Evolutionary conservation across 30 jellyfish, hydroid and myxozoan species (phyloP).

Genomic region (Turritopsis rubra): DNA sequence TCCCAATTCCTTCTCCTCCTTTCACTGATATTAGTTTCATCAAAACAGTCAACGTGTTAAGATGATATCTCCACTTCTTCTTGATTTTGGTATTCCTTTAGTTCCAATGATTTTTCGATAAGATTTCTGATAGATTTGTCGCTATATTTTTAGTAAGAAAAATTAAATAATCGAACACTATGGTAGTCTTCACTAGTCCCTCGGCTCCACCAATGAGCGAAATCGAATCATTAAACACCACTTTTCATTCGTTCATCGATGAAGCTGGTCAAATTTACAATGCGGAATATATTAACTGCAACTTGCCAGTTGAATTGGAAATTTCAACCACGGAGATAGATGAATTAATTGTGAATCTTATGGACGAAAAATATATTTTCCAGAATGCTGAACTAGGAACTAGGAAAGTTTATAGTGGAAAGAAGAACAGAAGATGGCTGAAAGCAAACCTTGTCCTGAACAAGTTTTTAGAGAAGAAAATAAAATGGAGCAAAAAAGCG

Average conservation of each 20-base stretch:
- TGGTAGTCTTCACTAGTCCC: background rate
- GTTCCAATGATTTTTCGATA: too few relatives aligned
- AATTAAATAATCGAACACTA: background rate
- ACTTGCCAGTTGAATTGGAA: background rate
- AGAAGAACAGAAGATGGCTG: background rate
- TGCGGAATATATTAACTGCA: background rate
- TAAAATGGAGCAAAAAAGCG: background rate
- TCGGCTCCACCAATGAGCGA: background rate
- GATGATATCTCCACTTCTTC: too few relatives aligned
- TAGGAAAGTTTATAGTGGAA: background rate
- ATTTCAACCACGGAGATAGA: background rate
- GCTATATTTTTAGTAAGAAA: too few relatives aligned
- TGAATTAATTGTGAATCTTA: background rate
- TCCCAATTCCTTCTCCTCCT: too few relatives aligned
- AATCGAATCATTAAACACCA: background rate
- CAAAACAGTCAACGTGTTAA: too few relatives aligned
- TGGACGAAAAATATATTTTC: background rate
- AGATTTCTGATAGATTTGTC: background rate
- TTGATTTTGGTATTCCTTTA: too few relatives aligned
- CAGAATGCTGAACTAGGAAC: background rate
- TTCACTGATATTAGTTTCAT: too few relatives aligned
- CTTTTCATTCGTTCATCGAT: background rate
- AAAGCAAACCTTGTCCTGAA: background rate
- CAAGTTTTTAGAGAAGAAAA: background rate
- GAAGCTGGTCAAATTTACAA: background rate